phyloP scores from a whole-genome alignment of 2,797 vertebrate species.

The Gastrophryne carolinensis region DNA sequence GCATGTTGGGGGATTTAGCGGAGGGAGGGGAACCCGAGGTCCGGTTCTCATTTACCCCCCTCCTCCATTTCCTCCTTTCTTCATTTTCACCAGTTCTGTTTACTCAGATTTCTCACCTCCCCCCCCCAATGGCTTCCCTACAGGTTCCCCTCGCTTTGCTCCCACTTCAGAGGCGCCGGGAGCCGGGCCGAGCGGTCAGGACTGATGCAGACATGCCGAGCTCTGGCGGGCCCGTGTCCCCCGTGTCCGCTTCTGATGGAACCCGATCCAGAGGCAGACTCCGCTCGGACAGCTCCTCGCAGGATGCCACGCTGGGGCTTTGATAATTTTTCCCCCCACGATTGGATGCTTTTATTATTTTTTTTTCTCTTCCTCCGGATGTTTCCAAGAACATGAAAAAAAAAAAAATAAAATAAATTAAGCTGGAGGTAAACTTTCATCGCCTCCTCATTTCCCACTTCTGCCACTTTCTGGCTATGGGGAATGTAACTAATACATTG shows the following conservation, averaged over 20 bases:
- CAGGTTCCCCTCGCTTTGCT: not conserved
- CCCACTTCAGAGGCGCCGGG: conserved; percentile 34
- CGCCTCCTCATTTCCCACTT: conserved; percentile 68
- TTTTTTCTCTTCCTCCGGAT: conserved; percentile 49
- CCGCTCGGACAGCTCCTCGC: conserved; percentile 22
- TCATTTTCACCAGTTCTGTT: conserved; percentile 49
- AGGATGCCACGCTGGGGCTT: conserved; percentile 25
- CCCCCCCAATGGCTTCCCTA: conserved; percentile 16
- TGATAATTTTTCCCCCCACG: conserved; percentile 52
- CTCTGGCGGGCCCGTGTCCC: conserved; percentile 22
- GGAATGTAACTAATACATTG: not conserved
- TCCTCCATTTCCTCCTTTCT: conserved; percentile 18
- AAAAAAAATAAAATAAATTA: conserved; percentile 24
- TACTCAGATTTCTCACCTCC: conserved; percentile 45
- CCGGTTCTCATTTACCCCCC: conserved; percentile 17
- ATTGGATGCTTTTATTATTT: too few relatives aligned
- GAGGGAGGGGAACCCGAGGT: conserved; percentile 1
- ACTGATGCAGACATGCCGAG: conserved; percentile 22
- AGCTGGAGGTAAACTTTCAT: conserved; percentile 65
- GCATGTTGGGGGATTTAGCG: conserved; percentile 25
- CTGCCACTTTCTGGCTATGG: not conserved
- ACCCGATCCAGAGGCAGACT: conserved; percentile 40
- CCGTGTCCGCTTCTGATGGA: conserved; percentile 34
- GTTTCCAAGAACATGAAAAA: conserved; percentile 52
- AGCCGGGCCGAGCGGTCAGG: conserved; percentile 44